A percentile compares a stretch with the other conserved stretches of the same genome.
phyloP scores from a whole-genome alignment of 2,113 vertebrate genomes.

The Anarhynchus alexandrinus region DNA sequence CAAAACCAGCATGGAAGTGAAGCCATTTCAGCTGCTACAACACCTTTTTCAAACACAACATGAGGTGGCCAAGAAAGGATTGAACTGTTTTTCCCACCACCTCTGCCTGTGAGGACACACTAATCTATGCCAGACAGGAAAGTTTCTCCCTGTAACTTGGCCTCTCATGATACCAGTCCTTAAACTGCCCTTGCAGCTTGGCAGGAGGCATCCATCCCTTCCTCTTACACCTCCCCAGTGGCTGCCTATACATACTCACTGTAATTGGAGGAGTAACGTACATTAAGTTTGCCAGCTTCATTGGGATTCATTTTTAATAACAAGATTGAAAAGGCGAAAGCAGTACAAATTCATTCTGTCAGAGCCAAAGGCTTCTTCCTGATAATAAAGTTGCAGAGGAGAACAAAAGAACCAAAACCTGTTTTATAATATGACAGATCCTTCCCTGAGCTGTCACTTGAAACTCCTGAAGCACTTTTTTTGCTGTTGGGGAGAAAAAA shows the following conservation, averaged over 20 bases:
- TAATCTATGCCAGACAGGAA: neutral
- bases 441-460: neutral
- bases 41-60: neutral
- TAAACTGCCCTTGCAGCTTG: conserved; percentile 22
- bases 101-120: neutral
- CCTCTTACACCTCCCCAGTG: neutral
- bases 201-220: neutral
- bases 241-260: neutral
- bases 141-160: neutral
- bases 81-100: neutral
- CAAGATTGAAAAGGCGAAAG: conserved; percentile 20
- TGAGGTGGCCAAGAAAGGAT: neutral
- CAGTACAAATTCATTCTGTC: neutral
- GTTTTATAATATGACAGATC: neutral
- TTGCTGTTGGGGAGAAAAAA: neutral
- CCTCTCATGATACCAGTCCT: neutral
- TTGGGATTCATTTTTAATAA: conserved; percentile 12
- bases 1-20: neutral
- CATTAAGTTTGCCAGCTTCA: conserved; percentile 5
- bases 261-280: neutral
- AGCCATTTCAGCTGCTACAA: neutral
- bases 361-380: neutral
- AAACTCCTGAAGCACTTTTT: neutral
- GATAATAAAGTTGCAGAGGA: neutral
- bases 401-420: neutral